Base-by-base conservation (phyloP, 2,113 vertebrate genomes). In the Colistium nudipinnis region DNA sequence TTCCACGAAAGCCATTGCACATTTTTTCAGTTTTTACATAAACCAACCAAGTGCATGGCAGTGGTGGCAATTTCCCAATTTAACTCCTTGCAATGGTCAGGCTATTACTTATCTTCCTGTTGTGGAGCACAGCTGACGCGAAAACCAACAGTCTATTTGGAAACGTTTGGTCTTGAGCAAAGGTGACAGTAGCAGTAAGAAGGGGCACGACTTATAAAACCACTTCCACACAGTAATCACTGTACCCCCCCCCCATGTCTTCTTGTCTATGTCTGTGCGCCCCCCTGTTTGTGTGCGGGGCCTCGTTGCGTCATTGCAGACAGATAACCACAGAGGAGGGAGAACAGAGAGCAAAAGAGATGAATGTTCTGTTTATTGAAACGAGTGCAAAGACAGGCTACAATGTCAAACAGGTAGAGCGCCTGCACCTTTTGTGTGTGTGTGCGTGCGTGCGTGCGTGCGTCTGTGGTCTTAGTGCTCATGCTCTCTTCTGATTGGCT, bases 321-420 rank as follows among this genome's bases (percentile, higher is more conserved):
- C 91, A 92, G 83, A 93, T 92, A 88, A 92, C 89, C 73, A 90
- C 87, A 83, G 89, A 92, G 82, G 90, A 92, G 77, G 90, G 91
- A 76, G 91, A 93, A 38, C 90, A 91, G 83, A 93, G 85, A 86
- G 92, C 90, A 24, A 92, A 92, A 91, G 92, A 93, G 68, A 90
- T 92, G 92, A 93, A 87, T 91, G 91, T 93, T 92, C 89, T 92
- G 76, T 93, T 92, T 92, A 92, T 93, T 88, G 92, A 93, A 83
- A 92, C 92, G 22, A 91, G 91, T 84, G 90, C 92, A 91, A 93
- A 93, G 90, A 90, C 90, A 82, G 86, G 90, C 83, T 92, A 93
- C 90, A 91, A 92, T 92, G 91, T 92, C 78, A 92, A 94, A 88
- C 92, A 93, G 92, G 92, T 93, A 92, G 89, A 90, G 70, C 65